Base-by-base conservation (phyloP, 2,113 vertebrate genomes). In the Mellivora capensis region DNA sequence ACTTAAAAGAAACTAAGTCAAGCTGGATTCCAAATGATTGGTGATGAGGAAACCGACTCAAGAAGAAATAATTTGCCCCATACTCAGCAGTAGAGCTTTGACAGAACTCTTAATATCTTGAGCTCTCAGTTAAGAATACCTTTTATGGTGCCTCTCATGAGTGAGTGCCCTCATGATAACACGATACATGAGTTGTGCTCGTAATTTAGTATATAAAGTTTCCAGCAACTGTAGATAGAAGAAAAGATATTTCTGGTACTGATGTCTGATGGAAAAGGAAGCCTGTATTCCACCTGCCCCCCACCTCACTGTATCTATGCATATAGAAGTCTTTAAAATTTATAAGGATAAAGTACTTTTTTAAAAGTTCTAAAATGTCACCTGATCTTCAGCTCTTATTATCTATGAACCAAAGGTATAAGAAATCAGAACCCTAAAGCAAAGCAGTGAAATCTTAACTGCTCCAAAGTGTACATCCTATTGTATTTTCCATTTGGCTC, bases 401-500 rank as follows among this genome's bases (percentile, higher is more conserved):
- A 61, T 27, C 37, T 90, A 62, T 44, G 18, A 96, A 87, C 20
- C 54, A 90, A 94, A 72, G 21, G 7, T n/a, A 27, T 87, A 59
- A 83, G n/a, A 90, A 86, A 85, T 87, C 8, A 67, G 64, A 82
- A 64, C 3, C 31, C 47, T 85, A 94, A 64, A 29, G 52, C 39
- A 94, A 92, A 64, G 7, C 7, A 86, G 20, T 72, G 23, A 44
- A 95, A 93, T 7, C 23, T 72, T 84, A 94, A 76, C 49, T 93
- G 7, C 23, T 91, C 44, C 91, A 86, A 57, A 96, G 81, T 93
- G 34, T 25, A 81, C 0, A 39, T 54, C 82, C 34, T 82, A 42
- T 64, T 97, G 69, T 93, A 81, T 96, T 88, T 91, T 88, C 54
- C 81, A 13, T 95, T 88, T 89, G 59, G 0, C 21, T 64, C 6